A percentile compares a stretch with the other conserved stretches of the same genome.
Conservation (phyloP, 2,888 invertebrate genomes). For the Campoplex capitator region DNA sequence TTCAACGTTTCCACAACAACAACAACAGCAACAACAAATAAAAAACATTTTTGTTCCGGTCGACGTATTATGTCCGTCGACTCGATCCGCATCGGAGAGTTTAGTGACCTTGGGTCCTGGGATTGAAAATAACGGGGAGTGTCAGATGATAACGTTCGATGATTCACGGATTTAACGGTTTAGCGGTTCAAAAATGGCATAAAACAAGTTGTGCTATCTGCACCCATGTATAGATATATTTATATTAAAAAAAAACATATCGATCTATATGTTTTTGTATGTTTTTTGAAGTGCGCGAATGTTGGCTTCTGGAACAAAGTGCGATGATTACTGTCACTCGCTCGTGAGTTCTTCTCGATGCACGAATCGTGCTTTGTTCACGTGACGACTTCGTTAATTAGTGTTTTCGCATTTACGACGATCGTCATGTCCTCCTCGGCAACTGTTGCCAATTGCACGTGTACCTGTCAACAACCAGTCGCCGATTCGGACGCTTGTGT, state of each 20-base stretch:
- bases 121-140: constrained; percentile 41
- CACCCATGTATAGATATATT: too few relatives aligned
- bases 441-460: constrained; percentile 57
- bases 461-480: constrained; percentile 62
- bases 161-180: constrained; percentile 62
- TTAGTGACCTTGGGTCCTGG: constrained; percentile 48
- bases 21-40: not conserved
- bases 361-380: constrained; percentile 11
- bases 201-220: constrained; percentile 10
- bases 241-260: not conserved
- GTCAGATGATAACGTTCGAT: constrained; percentile 41
- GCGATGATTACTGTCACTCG: constrained; percentile 49
- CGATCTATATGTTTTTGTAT: not conserved
- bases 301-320: constrained; percentile 25
- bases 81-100: constrained; percentile 18
- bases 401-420: constrained; percentile 21
- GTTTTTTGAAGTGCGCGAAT: constrained; percentile 20
- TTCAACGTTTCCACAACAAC: not conserved
- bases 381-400: constrained; percentile 25
- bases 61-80: not conserved
- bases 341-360: constrained; percentile 14
- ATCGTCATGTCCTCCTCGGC: constrained; percentile 54
- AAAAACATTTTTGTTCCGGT: not conserved
- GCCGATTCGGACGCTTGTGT: constrained; percentile 39
- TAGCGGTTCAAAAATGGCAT: constrained; percentile 13